Evolutionary conservation across 2,113 vertebrate genomes (phyloP), one percentile per base, ranked within the genome.

Genomic region (Telmatochromis sp.): DNA sequence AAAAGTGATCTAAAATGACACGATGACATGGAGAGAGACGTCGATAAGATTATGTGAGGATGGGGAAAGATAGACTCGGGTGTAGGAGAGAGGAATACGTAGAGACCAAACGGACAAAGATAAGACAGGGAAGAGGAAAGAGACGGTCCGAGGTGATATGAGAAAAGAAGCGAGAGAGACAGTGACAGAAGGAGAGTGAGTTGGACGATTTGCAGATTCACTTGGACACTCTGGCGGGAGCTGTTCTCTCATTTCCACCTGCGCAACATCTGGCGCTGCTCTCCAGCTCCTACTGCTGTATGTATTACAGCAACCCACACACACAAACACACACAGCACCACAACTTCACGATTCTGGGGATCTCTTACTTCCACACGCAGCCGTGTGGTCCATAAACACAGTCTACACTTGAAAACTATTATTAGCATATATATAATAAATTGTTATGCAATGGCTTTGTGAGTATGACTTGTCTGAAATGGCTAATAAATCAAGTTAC

Each of bases 211-310:
- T 80, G 86, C 94, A 95, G 94, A 90, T 87, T 84, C 89, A 65
- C 82, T 90, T 89, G 82, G 92, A 86, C 28, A 9, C 84, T 91
- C 86, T 91, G 63, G 83, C 83, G 80, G 89, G 40, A 86, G 82
- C 86, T 90, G 87, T 89, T 94, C 91, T 94, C 92, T 90, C 75
- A 23, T 95, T 95, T 95, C 93, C 94, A 96, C 94, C 94, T 95
- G 94, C 88, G 87, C 92, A 94, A 92, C 93, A 95, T 95, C 92
- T 95, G 93, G 75, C 63, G 68, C 89, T 79, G 65, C 89, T 47
- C 85, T 87, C 84, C 70, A 51, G 63, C 70, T 86, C 79, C 87
- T 86, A 78, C 92, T 92, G 90, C 80, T 91, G 91, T 80, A 84
- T 83, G 87, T 89, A 93, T 90, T 92, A 92, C 6, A 23, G 21